These are phyloP conservation scores for Prinia subflava DNA, from an alignment of 2,113 vertebrate genomes.

Conservation along the genomic window DNA sequence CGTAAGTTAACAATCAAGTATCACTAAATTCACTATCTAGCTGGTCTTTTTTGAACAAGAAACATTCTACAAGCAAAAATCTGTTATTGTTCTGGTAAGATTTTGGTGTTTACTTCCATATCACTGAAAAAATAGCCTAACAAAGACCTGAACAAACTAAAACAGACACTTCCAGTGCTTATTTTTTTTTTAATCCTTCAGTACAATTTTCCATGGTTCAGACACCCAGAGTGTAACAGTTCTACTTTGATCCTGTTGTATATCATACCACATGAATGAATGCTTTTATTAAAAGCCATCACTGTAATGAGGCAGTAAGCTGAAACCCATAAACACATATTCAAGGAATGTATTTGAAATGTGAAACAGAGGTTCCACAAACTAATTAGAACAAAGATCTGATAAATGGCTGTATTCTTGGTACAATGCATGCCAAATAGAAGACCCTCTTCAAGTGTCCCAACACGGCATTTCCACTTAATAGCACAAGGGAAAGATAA, in stretches of 20 bases:
- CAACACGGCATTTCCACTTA: neutral
- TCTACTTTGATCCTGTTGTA: neutral
- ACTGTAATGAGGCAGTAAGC: neutral
- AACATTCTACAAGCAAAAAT: neutral
- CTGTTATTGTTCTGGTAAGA: neutral
- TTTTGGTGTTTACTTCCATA: neutral
- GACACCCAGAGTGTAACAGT: neutral
- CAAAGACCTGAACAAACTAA: neutral
- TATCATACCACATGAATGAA: neutral
- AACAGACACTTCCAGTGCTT: neutral
- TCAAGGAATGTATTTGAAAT: neutral
- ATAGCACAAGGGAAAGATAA: neutral
- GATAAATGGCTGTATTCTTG: neutral
- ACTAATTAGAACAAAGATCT: neutral
- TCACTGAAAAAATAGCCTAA: neutral
- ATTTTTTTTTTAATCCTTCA: neutral
- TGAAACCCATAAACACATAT: neutral
- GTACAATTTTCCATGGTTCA: neutral
- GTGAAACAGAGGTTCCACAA: neutral
- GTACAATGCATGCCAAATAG: neutral
- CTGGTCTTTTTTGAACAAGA: neutral
- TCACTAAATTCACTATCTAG: neutral
- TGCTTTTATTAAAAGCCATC: neutral
- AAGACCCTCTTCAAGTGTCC: neutral
- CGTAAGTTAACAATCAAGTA: neutral